A percentile compares a stretch with the other conserved stretches of the same genome.
Conservation (phyloP, 2,888 invertebrate genomes). For the Eremobia ochroleuca region DNA sequence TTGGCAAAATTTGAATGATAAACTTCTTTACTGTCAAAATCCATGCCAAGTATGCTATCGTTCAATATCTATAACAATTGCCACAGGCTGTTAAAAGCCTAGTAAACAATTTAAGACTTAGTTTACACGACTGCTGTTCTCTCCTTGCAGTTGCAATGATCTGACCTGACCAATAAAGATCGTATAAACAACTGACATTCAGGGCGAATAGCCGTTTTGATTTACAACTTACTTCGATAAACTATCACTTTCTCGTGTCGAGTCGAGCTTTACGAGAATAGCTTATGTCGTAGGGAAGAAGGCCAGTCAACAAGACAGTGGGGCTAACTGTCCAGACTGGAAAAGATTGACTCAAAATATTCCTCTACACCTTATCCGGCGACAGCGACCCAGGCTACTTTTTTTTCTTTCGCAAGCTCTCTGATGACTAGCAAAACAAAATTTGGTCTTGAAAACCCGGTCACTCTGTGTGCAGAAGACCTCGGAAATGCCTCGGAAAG, state of each 20-base stretch:
- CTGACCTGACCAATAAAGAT: constrained; percentile 7
- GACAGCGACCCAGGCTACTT: background rate
- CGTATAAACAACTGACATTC: constrained; percentile 6
- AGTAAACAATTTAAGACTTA: background rate
- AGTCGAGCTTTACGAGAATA: background rate
- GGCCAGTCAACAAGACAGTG: background rate
- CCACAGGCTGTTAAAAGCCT: background rate
- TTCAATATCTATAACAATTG: background rate
- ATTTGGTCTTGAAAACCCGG: background rate
- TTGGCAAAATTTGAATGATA: no score
- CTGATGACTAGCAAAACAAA: background rate
- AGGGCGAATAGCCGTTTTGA: constrained; percentile 1
- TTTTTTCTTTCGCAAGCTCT: background rate
- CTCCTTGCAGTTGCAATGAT: background rate
- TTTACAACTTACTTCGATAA: background rate
- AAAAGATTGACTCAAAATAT: background rate
- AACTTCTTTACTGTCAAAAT: background rate
- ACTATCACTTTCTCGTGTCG: background rate
- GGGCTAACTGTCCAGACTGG: background rate
- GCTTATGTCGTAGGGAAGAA: background rate
- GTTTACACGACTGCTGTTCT: constrained; percentile 4
- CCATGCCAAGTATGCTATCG: no score
- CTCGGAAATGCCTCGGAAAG: no score
- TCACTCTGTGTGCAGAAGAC: background rate
- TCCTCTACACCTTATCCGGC: background rate